Evolutionary conservation across 2,113 vertebrate species (phyloP), one percentile per base, ranked within the genome.

Genomic region (Pluvianellus socialis): DNA sequence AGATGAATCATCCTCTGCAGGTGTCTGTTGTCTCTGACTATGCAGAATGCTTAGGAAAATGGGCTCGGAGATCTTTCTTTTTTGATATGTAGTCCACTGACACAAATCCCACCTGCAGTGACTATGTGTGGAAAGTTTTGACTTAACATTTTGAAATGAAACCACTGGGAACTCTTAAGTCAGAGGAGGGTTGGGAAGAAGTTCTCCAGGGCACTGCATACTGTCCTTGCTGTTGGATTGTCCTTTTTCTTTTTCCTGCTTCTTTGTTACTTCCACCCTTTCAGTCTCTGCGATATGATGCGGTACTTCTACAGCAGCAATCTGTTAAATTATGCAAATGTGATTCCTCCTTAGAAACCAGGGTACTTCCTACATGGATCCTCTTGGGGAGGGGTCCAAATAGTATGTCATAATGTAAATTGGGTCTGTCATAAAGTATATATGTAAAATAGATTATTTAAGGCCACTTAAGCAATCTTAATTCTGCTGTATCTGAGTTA

Each of bases 281-380:
- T 61, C 24, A 47, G 44, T 42, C 14, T 68, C 38, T 3, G 3
- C 26, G 28, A 13, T 28, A 24, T 21, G 63, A 71, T 23, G 12
- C 0, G 0, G 19, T 81, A 30, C 20, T 75, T 72, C 42, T 47
- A 5, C 20, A 38, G 26, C n/a, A 71, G 55, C 1, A 5, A 8
- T 77, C 8, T 68, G 1, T 61, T 86, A 35, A 71, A 50, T 14
- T 35, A 14, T 5, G 4, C 14, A 42, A 73, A 67, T 45, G 30
- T 42, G 56, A 74, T 49, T 85, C 23, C 9, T 82, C 6, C 40
- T 44, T 61, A 68, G 58, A 75, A 80, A 58, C 13, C 13, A 63
- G n/a, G 15, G 18, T 88, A 9, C 4, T 24, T 87, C 22, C 24
- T 73, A 11, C 21, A 3, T 33, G 24, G 30, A 49, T 86, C 33